Percentiles rank a stretch among this genome's conserved stretches.
Evolutionary conservation across 1,140 invertebrate species (phyloP).

Genomic region (Heterodera carotae): DNA sequence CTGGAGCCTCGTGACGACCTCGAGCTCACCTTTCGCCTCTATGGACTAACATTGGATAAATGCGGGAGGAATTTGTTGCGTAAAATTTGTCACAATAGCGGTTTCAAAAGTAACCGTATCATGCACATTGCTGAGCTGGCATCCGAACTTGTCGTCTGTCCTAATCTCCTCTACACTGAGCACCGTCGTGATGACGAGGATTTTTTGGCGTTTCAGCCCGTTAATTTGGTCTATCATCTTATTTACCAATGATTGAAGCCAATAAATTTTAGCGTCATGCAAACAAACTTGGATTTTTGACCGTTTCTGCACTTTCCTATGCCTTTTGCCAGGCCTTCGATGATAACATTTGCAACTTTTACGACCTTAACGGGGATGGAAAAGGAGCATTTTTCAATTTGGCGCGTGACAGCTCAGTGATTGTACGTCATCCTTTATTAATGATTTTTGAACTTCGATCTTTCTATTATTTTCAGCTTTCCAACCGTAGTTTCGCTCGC

Average conservation of each 20-base stretch:
- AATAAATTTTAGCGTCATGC: background rate
- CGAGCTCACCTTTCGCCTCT: background rate
- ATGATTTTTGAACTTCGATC: background rate
- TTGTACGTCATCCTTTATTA: background rate
- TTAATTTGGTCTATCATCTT: background rate
- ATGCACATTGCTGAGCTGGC: background rate
- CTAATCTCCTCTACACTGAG: background rate
- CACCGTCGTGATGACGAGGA: background rate
- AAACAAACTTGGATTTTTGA: background rate
- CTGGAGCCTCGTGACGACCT: background rate
- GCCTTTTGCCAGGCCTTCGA: background rate
- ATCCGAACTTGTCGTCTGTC: background rate
- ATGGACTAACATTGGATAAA: background rate
- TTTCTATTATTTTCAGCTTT: background rate
- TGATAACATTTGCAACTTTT: background rate
- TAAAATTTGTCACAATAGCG: background rate
- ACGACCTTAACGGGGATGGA: background rate
- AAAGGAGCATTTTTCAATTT: background rate
- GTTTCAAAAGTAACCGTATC: background rate
- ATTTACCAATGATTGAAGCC: background rate
- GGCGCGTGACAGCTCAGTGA: background rate
- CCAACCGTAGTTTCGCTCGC: background rate
- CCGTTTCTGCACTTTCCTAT: background rate
- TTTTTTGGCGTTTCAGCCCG: background rate
- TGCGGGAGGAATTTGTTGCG: background rate